Evolutionary conservation across 2,797 vertebrate genomes (phyloP).

Genomic region (Hippocampus kuda): DNA sequence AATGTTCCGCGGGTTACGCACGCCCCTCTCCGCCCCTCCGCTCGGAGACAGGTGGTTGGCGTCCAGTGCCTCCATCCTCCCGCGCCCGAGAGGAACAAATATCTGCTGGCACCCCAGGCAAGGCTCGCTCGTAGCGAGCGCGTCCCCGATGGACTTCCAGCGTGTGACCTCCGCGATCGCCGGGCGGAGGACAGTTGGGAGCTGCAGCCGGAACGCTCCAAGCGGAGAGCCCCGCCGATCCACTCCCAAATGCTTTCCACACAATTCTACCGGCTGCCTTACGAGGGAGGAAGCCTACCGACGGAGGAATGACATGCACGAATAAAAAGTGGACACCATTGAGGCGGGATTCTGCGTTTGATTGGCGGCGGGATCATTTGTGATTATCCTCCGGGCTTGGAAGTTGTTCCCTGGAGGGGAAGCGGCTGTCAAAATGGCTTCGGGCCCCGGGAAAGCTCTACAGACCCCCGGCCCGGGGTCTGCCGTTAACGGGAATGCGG

Average conservation of each 20-base stretch:
- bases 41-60: conserved; percentile 66
- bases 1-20: conserved; percentile 57
- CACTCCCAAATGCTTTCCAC: conserved; percentile 41
- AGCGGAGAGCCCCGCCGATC: conserved; percentile 53
- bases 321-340: conserved; percentile 44
- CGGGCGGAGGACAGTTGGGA: conserved; percentile 46
- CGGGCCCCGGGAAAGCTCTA: conserved; percentile 72
- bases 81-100: conserved; percentile 32
- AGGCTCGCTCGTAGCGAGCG: conserved; percentile 50
- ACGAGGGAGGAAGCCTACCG: conserved; percentile 32
- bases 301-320: conserved; percentile 45
- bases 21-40: conserved; percentile 60
- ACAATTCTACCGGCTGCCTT: conserved; percentile 38
- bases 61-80: conserved; percentile 43
- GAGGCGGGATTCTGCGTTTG: conserved; percentile 39
- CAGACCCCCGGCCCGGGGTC: conserved; percentile 63
- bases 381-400: conserved; percentile 41
- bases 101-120: conserved; percentile 39
- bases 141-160: conserved; percentile 67
- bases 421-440: conserved; percentile 72
- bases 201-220: conserved; percentile 42
- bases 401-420: conserved; percentile 41
- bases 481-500: conserved; percentile 71
- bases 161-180: conserved; percentile 55
- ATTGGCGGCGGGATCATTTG: conserved; percentile 36